Base-by-base conservation (phyloP, 2,797 vertebrate genomes). In the Cebuella pygmaea region DNA sequence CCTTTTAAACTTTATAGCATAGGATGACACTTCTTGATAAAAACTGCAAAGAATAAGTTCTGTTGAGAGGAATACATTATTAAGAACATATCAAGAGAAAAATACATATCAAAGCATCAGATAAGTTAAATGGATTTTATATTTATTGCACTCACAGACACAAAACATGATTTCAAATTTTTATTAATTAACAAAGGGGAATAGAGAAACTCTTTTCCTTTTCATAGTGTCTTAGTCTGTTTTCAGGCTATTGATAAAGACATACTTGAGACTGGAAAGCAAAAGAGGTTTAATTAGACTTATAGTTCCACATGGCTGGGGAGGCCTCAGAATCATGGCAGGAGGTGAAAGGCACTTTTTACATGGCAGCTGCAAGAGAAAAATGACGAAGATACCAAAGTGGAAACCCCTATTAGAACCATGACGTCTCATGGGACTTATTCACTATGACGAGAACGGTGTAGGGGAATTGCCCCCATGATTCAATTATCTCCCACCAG, bases 11-110 rank as follows among this genome's bases (percentile, higher is more conserved):
- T 64, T 93, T 86, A 57, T 79, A 95, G 33, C 84, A 52, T 17
- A 79, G 83, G 57, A 61, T 92, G 57, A 27, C 39, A 78, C 75
- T 72, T 75, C 44, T 24, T 82, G 88, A 94, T 95, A 87, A 93
- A 95, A 96, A 81, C 33, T 64, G 50, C 59, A 87, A 67, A 97
- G 27, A 92, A 36, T 93, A 94, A 92, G 41, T 88, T 36, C 41
- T 83, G 4, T 85, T 85, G 88, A 90, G 17, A 70, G 46, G 64
- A 93, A 67, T n/a, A 10, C 48, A 50, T 88, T 86, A 55, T 88
- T 92, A 74, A 93, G 83, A 92, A 72, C 15, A 15, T 46, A 90
- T 39, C 36, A 19, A 30, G 78, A 50, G 26, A 75, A 88, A 79
- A 84, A 76, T 64, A 82, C 9, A 14, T 11, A 52, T 64, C 19